A percentile compares a stretch with the other conserved stretches of the same genome.
phyloP scores from a whole-genome alignment of 2,888 invertebrate species.

The Hydrotaea cyrtoneurina region DNA sequence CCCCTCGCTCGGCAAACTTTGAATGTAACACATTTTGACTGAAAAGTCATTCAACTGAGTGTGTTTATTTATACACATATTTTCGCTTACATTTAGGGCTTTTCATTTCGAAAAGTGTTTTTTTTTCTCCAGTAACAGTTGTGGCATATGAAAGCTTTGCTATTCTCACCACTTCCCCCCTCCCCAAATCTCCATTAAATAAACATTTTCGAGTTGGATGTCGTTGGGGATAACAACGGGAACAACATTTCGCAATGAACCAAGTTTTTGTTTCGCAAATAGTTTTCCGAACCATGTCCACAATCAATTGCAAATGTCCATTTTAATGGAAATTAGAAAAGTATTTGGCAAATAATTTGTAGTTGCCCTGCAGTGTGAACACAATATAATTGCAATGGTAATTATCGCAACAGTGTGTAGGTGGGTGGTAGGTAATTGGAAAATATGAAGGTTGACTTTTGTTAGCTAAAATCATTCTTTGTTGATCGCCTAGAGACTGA shows the following conservation, averaged over 20 bases:
- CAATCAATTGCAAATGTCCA: conserved; percentile 4
- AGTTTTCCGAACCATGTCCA: background rate
- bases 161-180: background rate
- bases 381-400: background rate
- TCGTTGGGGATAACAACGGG: too few relatives aligned
- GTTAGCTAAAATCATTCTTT: too few relatives aligned
- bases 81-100: background rate
- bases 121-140: background rate
- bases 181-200: background rate
- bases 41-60: conserved; percentile 6
- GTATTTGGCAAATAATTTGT: background rate
- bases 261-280: background rate
- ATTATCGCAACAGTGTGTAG: background rate
- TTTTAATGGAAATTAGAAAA: background rate
- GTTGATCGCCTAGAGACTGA: too few relatives aligned
- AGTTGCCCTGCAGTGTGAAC: background rate
- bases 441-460: too few relatives aligned
- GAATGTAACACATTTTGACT: background rate
- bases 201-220: background rate
- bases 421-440: too few relatives aligned
- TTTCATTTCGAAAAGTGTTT: background rate
- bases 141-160: background rate
- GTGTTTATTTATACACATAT: background rate
- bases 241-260: background rate
- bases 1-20: too few relatives aligned